These are phyloP conservation scores for Sinelater perroti DNA, from an alignment of 2,888 invertebrate genomes.

Conservation along the genomic window DNA sequence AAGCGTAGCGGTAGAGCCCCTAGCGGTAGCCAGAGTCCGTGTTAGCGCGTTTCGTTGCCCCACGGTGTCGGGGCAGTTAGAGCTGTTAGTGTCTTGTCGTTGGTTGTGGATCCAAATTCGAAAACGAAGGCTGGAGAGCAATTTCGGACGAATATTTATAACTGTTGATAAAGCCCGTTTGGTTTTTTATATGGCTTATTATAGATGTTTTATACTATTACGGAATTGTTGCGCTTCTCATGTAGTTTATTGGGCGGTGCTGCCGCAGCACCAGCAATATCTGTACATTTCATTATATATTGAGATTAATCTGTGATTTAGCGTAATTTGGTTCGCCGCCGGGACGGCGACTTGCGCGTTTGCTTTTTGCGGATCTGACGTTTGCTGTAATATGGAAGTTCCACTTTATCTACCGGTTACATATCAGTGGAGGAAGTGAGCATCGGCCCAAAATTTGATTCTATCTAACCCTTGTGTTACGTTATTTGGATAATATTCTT, in stretches of 20 bases:
- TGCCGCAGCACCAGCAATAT: no score
- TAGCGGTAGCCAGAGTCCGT: background rate
- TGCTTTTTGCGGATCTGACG: no score
- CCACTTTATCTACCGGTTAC: background rate
- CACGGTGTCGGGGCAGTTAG: background rate
- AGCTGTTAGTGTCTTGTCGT: background rate
- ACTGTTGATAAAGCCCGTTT: no score
- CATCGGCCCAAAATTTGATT: no score
- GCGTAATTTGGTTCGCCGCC: no score
- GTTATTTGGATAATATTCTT: no score
- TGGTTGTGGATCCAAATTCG: background rate
- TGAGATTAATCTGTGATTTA: constrained; percentile 25
- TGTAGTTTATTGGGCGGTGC: constrained; percentile 1
- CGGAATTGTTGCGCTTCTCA: constrained; percentile 2
- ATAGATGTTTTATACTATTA: constrained; percentile 6
- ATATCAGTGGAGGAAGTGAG: no score
- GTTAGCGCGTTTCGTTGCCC: background rate
- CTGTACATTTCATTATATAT: no score
- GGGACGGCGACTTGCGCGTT: background rate
- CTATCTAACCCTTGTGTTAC: no score
- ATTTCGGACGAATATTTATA: no score
- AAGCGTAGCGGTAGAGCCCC: background rate
- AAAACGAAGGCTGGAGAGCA: background rate
- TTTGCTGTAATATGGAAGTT: background rate
- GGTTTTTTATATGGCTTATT: constrained; percentile 6